Evolutionary conservation across 53 echinoderm and acorn worm species (phyloP).

Genomic region (Stichopus horrens): DNA sequence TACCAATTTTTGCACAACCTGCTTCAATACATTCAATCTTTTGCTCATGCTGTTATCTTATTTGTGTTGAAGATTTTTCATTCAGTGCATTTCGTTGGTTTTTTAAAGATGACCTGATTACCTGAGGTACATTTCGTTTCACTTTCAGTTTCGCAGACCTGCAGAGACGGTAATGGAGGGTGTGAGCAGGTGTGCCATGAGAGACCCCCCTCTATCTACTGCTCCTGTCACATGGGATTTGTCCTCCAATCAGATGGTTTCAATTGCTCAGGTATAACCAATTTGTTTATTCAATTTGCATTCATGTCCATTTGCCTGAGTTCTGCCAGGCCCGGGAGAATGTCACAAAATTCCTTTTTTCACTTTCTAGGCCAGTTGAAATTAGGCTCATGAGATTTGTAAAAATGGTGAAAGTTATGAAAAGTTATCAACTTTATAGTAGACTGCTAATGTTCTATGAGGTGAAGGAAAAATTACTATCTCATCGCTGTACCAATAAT

Average conservation of each 20-base stretch:
- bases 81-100: not conserved
- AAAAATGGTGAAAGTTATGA: no score
- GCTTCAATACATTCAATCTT: no score
- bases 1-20: no score
- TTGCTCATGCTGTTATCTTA: no score
- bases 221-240: constrained; percentile 89
- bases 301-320: constrained; percentile 88
- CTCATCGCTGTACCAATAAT: no score
- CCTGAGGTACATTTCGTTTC: not conserved
- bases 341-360: no score
- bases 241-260: constrained; percentile 71
- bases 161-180: constrained; percentile 84
- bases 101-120: not conserved
- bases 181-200: constrained; percentile 90
- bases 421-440: no score
- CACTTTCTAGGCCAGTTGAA: no score
- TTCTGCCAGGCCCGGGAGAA: constrained; percentile 13
- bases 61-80: no score
- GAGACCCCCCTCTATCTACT: constrained; percentile 78
- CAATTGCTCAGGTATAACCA: constrained; percentile 83
- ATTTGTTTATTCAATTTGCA: not conserved
- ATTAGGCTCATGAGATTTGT: no score
- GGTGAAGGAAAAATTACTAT: no score
- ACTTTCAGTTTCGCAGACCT: constrained; percentile 53
- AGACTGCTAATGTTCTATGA: no score